Evolutionary conservation across 2,113 vertebrate genomes (phyloP).

Genomic region (Candoia aspera): DNA sequence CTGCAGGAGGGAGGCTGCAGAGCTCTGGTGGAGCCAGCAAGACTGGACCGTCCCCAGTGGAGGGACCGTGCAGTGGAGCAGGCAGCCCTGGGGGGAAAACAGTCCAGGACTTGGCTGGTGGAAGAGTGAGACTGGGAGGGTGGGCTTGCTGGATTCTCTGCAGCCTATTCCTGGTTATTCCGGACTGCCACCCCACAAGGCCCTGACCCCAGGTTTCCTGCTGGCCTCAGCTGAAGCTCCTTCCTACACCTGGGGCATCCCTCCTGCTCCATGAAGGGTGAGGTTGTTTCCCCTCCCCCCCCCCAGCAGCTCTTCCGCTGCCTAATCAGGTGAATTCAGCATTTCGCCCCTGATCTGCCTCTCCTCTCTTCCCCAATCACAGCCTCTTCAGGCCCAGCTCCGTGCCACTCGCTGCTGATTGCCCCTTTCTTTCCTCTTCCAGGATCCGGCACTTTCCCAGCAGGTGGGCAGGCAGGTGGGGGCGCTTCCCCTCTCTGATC

Average conservation of each 20-base stretch:
- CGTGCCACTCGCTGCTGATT: slow-evolving; percentile 12
- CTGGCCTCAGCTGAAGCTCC: background rate
- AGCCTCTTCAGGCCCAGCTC: slow-evolving; percentile 11
- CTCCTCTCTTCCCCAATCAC: background rate
- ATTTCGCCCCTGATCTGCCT: background rate
- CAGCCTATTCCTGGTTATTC: no score
- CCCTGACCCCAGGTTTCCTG: background rate
- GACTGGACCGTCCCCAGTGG: no score
- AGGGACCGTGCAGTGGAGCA: background rate
- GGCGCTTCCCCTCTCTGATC: background rate
- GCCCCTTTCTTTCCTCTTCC: slow-evolving; percentile 4
- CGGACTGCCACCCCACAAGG: background rate
- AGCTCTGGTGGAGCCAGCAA: background rate
- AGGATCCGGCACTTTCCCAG: background rate
- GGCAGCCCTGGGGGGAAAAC: background rate
- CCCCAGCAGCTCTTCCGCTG: background rate
- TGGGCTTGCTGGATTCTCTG: background rate
- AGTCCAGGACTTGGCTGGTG: background rate
- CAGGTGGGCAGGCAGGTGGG: background rate
- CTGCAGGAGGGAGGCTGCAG: background rate
- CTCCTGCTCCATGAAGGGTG: background rate
- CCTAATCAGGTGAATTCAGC: background rate
- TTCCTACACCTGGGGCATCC: background rate
- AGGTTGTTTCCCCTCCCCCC: background rate
- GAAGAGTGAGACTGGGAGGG: background rate